Base-by-base conservation (phyloP, 2,888 invertebrate genomes). In the Mythimna impura region DNA sequence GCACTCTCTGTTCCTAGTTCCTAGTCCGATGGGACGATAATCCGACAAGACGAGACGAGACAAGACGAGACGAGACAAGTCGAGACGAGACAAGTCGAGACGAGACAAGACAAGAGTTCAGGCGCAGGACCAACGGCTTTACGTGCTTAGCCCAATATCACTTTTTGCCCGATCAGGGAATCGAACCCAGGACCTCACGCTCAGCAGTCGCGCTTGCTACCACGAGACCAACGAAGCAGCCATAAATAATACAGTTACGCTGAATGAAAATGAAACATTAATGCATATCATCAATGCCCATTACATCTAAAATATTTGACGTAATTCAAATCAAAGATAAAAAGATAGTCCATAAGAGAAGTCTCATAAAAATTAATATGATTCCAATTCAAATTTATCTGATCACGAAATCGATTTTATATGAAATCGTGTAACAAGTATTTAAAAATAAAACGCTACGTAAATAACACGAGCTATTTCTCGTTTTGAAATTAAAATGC, bases 401-500 rank as follows among this genome's bases (percentile, higher is more conserved):
- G 70, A 82, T 83, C 87, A 87, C 86, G 86, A 80, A 77, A 85
- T 83, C 84, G 76, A 82, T 83, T 74, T 80, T 78, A 78, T 73
- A 70, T 75, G 69, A 69, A 75, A 76, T 66, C 80, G 69, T 75
- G 77, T 84, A 78, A 74, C 73, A 69, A 72, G 66, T 61, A 74
- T 76, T 78, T 69, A 78, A 74, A 73, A 76, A 79, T 69, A 77
- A 82, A 82, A 76, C 71, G 73, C 67, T 63, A 69, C 81, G 66
- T 77, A 74, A 81, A 82, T 82, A 83, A 83, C 66, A 77, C 81
- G 69, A 79, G 81, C 78, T 84, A 87, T 81, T 80, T 80, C 82
- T 84, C 76, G 81, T 85, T 85, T 85, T 83, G 74, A 84, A 86
- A 88, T 86, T 85, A 84, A 87, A 88, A 71, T 76, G 62, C 66